Conservation (phyloP, 2,888 invertebrate species). For the Acrobasis suavella region DNA sequence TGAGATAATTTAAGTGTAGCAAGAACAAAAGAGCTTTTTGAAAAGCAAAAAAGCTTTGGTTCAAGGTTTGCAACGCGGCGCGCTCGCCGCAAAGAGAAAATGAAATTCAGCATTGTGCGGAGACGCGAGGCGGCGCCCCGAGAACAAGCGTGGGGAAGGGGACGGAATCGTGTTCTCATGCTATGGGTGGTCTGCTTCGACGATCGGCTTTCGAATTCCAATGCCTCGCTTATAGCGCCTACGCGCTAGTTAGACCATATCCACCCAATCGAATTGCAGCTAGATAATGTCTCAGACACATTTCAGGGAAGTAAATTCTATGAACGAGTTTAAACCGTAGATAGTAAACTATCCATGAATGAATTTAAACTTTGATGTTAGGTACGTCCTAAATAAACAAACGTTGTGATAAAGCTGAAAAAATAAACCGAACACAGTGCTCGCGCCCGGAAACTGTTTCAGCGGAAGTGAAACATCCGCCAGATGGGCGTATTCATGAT, state of each 20-base stretch:
- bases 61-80: constrained; percentile 46
- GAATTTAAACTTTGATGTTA: constrained; percentile 51
- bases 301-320: constrained; percentile 18
- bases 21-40: constrained; percentile 21
- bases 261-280: constrained; percentile 32
- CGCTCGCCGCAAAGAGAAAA: constrained; percentile 66
- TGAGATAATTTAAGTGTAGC: constrained; percentile 13
- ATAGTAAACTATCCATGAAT: constrained; percentile 53
- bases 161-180: constrained; percentile 77
- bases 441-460: constrained; percentile 71
- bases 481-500: constrained; percentile 68
- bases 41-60: constrained; percentile 38
- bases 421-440: constrained; percentile 66
- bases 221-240: constrained; percentile 78
- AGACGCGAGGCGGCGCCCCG: constrained; percentile 74
- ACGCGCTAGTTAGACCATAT: constrained; percentile 60
- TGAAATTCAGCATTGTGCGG: constrained; percentile 79
- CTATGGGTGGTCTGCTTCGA: constrained; percentile 73
- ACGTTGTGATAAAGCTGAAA: constrained; percentile 65
- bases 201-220: constrained; percentile 81
- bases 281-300: constrained; percentile 25
- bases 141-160: constrained; percentile 75
- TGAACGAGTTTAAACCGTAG: constrained; percentile 28
- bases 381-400: constrained; percentile 53
- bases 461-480: constrained; percentile 76